Evolutionary conservation across 1,140 invertebrate species (phyloP), one percentile per base, ranked within the genome.

Genomic region (Micrasema minimum): DNA sequence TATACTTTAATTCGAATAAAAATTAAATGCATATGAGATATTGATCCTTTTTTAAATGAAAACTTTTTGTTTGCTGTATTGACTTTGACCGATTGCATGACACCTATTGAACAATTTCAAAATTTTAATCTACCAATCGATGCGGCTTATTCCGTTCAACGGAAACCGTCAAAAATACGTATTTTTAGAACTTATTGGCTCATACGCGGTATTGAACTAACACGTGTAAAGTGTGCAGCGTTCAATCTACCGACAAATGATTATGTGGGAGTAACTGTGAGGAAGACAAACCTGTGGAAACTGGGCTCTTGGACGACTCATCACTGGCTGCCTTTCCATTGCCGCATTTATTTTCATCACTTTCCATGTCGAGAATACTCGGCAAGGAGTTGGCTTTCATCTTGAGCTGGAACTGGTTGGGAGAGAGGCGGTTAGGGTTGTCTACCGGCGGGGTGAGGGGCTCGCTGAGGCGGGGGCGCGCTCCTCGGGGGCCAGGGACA

Each of bases 331-430:
- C 50, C 18, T 75, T 55, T 66, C 57, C 48, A 31, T 41, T 37
- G 18, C 72, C 66, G 53, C 72, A 64, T 41, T 84, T 82, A 12
- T 85, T 82, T 20, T 90, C 88, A 57, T 91, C 90, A 41, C 88
- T 88, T 69, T 92, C 90, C 0, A 90, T 91, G 78, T 93, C 91
- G 69, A 93, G 81, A 75, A 93, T 93, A 78, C 91, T 93, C 0
- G 92, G 91, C 76, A 93, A 75, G 45, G 91, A 92, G 77, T 89
- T 92, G 12, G 91, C 89, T 80, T 92, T 91, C 69, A 88, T 86
- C 74, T 87, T 87, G 73, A 83, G 81, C 77, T 82, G 79, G 77
- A 88, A 89, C 37, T 84, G 86, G 73, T 82, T 88, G 14, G 85
- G 85, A 71, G 80, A 89, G 61, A 84, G 84, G 79, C 81, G 87